Percentiles rank a stretch among this genome's conserved stretches.
phyloP scores from a whole-genome alignment of 2,113 vertebrate species.

The Smithornis capensis region DNA sequence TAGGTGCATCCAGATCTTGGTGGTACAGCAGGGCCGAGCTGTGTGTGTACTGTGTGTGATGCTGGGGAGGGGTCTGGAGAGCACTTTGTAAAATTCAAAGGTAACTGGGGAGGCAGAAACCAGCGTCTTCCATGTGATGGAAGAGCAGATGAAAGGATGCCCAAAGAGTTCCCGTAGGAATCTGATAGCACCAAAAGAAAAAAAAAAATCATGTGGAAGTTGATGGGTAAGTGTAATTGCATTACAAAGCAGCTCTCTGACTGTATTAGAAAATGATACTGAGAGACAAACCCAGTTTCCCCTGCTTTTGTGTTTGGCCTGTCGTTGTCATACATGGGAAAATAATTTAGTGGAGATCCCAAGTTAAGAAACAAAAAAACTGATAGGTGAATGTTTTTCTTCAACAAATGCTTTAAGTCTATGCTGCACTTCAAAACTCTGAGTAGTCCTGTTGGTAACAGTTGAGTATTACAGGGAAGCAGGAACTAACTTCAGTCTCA shows the following conservation, averaged over 20 bases:
- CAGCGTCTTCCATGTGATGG: background rate
- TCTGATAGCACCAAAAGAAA: background rate
- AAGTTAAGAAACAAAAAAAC: background rate
- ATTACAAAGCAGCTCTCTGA: background rate
- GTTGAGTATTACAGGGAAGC: background rate
- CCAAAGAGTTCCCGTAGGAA: background rate
- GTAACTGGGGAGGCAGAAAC: background rate
- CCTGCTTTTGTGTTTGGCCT: background rate
- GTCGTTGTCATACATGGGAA: background rate
- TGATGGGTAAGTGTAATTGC: background rate
- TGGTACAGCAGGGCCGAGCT: background rate
- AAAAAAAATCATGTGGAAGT: background rate
- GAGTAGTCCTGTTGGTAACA: background rate
- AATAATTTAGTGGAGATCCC: background rate
- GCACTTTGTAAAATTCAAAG: background rate
- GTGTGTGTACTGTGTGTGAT: accelerated
- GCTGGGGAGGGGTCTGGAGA: background rate
- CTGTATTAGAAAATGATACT: background rate
- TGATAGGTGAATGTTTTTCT: background rate
- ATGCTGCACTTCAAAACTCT: background rate
- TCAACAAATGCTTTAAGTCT: background rate
- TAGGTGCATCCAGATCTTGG: background rate
- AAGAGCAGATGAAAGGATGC: background rate
- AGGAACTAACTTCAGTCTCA: background rate
- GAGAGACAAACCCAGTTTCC: background rate